Evolutionary conservation across 2,888 invertebrate species (phyloP), one percentile per base, ranked within the genome.

Genomic region (Pomacea canaliculata): DNA sequence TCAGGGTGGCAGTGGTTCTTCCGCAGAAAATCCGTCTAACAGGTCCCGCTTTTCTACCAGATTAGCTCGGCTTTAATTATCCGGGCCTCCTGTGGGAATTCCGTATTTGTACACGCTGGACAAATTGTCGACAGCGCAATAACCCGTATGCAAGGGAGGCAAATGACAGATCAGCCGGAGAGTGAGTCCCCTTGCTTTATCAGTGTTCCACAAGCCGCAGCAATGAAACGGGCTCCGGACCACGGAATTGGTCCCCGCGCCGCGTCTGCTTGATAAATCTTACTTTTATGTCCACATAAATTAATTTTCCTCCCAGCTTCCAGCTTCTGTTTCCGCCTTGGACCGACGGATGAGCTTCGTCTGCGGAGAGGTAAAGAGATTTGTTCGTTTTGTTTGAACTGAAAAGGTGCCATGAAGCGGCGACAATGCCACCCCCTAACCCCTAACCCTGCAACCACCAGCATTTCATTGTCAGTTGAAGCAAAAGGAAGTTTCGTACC

Each of bases 201-300:
- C 74, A 74, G 74, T 74, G 74, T 74, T 74, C 67, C 74, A 74
- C 74, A 74, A 74, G 74, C 48, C 69, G 23, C 48, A 48, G 74
- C 67, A 74, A 74, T 67, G 59, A 48, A 62, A 46, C 23, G 60
- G 67, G 51, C 51, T 56, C 51, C 74, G 67, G 60, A 49, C 69
- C 60, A 18, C 12, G 62, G 60, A 74, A 74, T 69, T 60, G 74
- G 69, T 74, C 74, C 74, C 74, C 49, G 19, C 23, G 74, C 49
- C 62, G 37, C 66, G 46, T 27, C 74, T 27, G 2, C 59, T 74
- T 69, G 69, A 69, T 69, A 74, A 74, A 74, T 74, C 74, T 74
- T 74, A 74, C 74, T 74, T 74, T 74, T 74, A 74, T 74, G 74
- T 69, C 74, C 69, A 69, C 69, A 74, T 74, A 74, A 74, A 74